Evolutionary conservation across 2,113 vertebrate species (phyloP).

Genomic region (Entomyzon cyanotis): DNA sequence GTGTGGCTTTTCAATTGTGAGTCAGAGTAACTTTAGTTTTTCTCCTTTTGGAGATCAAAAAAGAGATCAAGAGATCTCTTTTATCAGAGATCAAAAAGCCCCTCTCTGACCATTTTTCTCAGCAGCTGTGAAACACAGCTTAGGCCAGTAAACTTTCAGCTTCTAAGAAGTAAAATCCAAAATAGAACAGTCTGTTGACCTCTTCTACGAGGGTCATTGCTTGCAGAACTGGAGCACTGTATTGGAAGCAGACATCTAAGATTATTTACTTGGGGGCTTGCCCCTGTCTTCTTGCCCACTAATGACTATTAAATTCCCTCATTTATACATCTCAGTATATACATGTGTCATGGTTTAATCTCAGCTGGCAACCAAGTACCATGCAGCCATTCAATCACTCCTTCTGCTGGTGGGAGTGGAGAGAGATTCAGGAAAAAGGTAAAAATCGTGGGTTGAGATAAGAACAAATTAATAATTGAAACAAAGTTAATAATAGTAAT

Average conservation of each 20-base stretch:
- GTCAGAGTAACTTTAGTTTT: not conserved
- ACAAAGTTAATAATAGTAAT: not conserved
- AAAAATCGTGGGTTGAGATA: not conserved
- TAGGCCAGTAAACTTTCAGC: not conserved
- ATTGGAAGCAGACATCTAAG: not conserved
- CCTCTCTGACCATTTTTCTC: not conserved
- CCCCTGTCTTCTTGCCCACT: not conserved
- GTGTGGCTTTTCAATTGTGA: not conserved
- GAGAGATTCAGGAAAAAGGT: not conserved
- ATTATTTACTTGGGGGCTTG: not conserved
- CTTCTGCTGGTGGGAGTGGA: not conserved
- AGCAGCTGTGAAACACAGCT: not conserved
- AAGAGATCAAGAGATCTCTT: too few relatives aligned
- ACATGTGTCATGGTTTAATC: not conserved
- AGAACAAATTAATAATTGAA: not conserved
- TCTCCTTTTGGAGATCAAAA: too few relatives aligned
- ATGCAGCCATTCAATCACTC: not conserved
- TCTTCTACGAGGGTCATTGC: not conserved
- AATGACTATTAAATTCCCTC: not conserved
- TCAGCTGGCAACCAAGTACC: not conserved
- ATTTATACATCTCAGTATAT: not conserved
- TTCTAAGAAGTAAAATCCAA: not conserved
- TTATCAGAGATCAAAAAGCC: not conserved
- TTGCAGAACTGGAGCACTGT: not conserved
- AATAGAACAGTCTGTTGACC: not conserved